Conservation (phyloP, 1,140 invertebrate species). For the Armadillidium nasatum region DNA sequence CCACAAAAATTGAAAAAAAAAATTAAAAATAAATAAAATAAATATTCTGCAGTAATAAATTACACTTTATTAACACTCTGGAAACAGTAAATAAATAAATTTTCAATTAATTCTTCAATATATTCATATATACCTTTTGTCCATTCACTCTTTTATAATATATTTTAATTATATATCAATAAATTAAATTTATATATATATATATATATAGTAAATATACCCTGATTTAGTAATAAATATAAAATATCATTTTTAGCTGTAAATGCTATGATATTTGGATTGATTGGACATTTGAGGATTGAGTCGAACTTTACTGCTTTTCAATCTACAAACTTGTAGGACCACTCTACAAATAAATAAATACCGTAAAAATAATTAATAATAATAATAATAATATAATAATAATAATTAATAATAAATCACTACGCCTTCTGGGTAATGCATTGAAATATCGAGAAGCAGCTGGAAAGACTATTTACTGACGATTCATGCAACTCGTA, state of each 20-base stretch:
- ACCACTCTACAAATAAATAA: conserved; percentile 32
- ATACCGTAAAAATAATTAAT: background rate
- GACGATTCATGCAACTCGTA: conserved; percentile 77
- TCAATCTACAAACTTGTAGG: conserved; percentile 39
- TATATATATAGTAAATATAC: too few relatives aligned
- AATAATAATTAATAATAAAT: background rate
- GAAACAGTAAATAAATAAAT: too few relatives aligned
- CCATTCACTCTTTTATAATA: too few relatives aligned
- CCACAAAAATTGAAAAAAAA: too few relatives aligned
- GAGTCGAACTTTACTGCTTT: conserved; percentile 61
- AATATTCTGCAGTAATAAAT: too few relatives aligned
- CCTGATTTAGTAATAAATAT: conserved; percentile 61
- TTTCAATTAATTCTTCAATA: too few relatives aligned
- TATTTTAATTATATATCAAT: too few relatives aligned
- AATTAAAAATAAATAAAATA: too few relatives aligned
- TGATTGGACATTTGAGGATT: conserved; percentile 86
- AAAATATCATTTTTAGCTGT: conserved; percentile 88
- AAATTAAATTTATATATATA: background rate
- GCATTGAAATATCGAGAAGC: conserved; percentile 75
- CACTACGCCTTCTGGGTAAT: conserved; percentile 59
- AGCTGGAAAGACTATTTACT: conserved; percentile 81
- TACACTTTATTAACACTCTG: too few relatives aligned
- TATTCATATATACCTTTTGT: too few relatives aligned
- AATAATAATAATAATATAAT: conserved; percentile 43
- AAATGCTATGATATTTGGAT: conserved; percentile 80